phyloP scores from a whole-genome alignment of 1,140 invertebrate species.

The Megalonaias nervosa region DNA sequence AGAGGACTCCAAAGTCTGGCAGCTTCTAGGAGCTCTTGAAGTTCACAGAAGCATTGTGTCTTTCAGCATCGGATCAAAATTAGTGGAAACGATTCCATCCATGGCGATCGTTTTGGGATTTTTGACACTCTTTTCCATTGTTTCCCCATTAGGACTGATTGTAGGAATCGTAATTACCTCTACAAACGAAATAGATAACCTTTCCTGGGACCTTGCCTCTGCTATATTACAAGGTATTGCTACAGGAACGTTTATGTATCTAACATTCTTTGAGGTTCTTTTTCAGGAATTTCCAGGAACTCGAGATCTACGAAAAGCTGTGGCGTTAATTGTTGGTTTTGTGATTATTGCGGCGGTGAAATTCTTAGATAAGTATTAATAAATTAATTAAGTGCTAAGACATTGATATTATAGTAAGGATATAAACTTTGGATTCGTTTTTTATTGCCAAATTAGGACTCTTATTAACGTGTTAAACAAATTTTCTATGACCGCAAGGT shows the following conservation, averaged over 20 bases:
- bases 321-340: too few relatives aligned
- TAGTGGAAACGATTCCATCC: conserved; percentile 77
- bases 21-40: conserved; percentile 76
- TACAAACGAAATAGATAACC: conserved; percentile 17
- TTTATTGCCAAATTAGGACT: too few relatives aligned
- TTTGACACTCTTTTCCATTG: conserved; percentile 75
- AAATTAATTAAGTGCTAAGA: too few relatives aligned
- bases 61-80: conserved; percentile 81
- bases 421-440: too few relatives aligned
- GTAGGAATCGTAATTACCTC: conserved; percentile 74
- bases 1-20: conserved; percentile 77
- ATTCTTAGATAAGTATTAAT: too few relatives aligned
- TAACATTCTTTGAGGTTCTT: conserved; percentile 92
- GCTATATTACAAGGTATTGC: conserved; percentile 79
- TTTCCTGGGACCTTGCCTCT: conserved; percentile 63
- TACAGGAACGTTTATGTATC: conserved; percentile 91
- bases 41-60: conserved; percentile 85
- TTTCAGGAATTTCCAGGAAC: conserved; percentile 70
- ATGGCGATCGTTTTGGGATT: conserved; percentile 59
- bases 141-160: conserved; percentile 78
- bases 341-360: too few relatives aligned
- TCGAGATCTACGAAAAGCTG: too few relatives aligned
- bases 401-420: too few relatives aligned
- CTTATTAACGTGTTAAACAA: too few relatives aligned
- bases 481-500: too few relatives aligned